Conservation (phyloP, 1,140 invertebrate species). For the Drosophila orena region DNA sequence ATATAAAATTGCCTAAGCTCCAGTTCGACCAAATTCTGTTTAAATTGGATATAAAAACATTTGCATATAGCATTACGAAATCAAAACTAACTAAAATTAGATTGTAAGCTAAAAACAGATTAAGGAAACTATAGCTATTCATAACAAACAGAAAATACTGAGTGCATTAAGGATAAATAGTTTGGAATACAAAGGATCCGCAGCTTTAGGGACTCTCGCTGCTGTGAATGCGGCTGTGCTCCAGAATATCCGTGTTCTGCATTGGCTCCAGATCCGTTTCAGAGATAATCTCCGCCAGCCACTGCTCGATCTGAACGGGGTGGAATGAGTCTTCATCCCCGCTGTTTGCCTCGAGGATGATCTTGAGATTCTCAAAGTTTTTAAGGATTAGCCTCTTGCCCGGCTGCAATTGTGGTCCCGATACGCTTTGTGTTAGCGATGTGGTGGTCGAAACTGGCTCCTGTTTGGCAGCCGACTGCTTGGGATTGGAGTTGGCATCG, state of each 20-base stretch:
- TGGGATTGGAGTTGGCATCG: conserved; percentile 48
- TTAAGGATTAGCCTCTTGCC: conserved; percentile 74
- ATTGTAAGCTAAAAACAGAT: conserved; percentile 14
- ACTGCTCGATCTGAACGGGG: conserved; percentile 87
- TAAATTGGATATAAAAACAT: not conserved
- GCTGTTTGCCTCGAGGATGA: conserved; percentile 72
- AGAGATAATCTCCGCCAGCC: conserved; percentile 86
- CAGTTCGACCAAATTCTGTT: conserved; percentile 5
- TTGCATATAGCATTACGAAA: not conserved
- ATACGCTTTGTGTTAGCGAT: conserved; percentile 35
- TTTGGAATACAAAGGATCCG: not conserved
- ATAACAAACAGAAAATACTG: conserved; percentile 50
- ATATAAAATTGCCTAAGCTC: not conserved
- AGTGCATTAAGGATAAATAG: conserved; percentile 41
- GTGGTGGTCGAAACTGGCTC: conserved; percentile 51
- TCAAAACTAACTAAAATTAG: conserved; percentile 7
- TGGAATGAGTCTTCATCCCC: conserved; percentile 74
- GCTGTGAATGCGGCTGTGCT: conserved; percentile 80
- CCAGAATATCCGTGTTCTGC: conserved; percentile 86
- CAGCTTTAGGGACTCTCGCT: conserved; percentile 58
- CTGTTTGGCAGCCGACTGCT: conserved; percentile 2
- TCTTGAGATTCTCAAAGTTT: conserved; percentile 81
- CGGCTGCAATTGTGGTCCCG: conserved; percentile 54
- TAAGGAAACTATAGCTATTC: conserved; percentile 29
- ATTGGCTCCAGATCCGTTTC: conserved; percentile 87